Base-by-base conservation (phyloP, 1,140 invertebrate species). In the Drosophila pseudoobscura region DNA sequence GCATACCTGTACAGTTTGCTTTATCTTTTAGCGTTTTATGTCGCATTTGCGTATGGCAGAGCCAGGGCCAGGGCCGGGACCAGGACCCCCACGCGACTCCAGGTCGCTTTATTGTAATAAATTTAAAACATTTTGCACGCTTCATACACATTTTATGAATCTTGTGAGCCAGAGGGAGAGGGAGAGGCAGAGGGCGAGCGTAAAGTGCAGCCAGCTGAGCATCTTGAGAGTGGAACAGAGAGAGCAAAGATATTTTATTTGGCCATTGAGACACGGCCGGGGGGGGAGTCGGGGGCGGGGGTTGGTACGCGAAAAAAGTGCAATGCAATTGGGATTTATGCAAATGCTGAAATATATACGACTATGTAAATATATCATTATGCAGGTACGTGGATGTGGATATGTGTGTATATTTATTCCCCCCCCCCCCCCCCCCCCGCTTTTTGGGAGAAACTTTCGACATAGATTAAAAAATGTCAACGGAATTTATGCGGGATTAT, bases 291-390 rank as follows among this genome's bases (percentile, higher is more conserved):
- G 15, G 15, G 15, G 15, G 15, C 15, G 15, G 15, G 15, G 15
- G 15, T 15, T 15, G 62, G 22, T 53, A 73, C 59, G 63, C 17
- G 75, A 65, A 64, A 82, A 88, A 58, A 87, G 83, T 87, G 82
- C 82, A 87, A 72, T 80, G 82, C 83, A 88, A 87, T 88, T 88
- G 82, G 82, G 82, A 87, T 87, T 88, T 87, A 88, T 87, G 83
- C 70, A 87, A 87, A 87, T 87, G 75, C 49, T 78, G 65, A 65
- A 78, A 87, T 80, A 85, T 78, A 74, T 75, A 58, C 47, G 24
- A 29, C 51, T 53, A 57, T 41, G 6, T 50, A 11, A 41, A 35
- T 55, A 20, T 11, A 20, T 44, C n/a, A n/a, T 5, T 60, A 31
- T 45, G 46, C 49, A 43, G 52, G 31, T 44, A 13, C 39, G 22